Evolutionary conservation across 2,888 invertebrate genomes (phyloP).

Genomic region (Fragum sueziense): DNA sequence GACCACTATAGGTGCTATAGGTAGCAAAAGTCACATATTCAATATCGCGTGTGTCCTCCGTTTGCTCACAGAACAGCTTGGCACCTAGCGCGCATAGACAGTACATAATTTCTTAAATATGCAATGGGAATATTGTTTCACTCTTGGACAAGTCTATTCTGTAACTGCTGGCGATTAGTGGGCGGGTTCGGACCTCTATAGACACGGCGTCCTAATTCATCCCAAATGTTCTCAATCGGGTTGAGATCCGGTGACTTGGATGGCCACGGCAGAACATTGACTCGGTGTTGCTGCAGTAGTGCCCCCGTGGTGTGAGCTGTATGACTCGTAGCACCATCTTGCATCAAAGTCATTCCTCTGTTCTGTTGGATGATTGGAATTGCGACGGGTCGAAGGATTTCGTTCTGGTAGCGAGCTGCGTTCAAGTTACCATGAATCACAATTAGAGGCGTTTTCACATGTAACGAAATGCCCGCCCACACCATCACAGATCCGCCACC

Average conservation of each 20-base stretch:
- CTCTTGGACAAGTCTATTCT: too few relatives aligned
- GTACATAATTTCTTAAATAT: background rate
- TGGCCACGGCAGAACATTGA: slow-evolving; percentile 6
- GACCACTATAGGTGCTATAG: too few relatives aligned
- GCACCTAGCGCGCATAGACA: background rate
- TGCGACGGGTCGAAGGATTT: slow-evolving; percentile 16
- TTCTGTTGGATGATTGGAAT: slow-evolving; percentile 9
- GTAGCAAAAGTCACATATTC: too few relatives aligned
- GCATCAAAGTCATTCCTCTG: background rate
- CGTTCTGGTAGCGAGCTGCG: slow-evolving; percentile 24
- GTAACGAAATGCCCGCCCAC: slow-evolving; percentile 19
- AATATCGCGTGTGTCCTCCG: slow-evolving; percentile 16
- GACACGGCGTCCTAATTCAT: background rate
- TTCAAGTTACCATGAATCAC: slow-evolving; percentile 19
- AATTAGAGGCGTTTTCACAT: slow-evolving; percentile 18
- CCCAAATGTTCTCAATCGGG: slow-evolving; percentile 28
- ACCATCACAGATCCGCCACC: slow-evolving; percentile 20
- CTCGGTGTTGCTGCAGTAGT: background rate
- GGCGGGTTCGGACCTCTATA: background rate
- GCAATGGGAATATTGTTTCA: too few relatives aligned
- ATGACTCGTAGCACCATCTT: background rate
- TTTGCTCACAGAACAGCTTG: background rate
- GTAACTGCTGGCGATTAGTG: background rate
- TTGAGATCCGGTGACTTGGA: slow-evolving; percentile 26
- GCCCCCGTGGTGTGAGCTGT: background rate